These are phyloP conservation scores for Cariama cristata DNA, from an alignment of 2,113 vertebrate genomes.

Conservation along the genomic window DNA sequence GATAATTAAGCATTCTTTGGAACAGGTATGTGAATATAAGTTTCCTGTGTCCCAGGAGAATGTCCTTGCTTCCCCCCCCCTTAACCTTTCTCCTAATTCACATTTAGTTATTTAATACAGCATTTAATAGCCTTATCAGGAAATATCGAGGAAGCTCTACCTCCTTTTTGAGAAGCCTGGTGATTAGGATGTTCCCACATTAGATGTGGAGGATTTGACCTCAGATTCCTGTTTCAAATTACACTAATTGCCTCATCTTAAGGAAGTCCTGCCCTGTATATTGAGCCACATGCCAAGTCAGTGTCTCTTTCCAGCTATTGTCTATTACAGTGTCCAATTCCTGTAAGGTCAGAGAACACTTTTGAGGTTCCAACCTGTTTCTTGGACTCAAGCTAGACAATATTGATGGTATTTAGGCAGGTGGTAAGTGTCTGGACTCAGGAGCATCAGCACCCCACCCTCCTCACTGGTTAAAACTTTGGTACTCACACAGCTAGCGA, in stretches of 20 bases:
- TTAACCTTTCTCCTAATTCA: background rate
- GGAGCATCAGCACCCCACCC: background rate
- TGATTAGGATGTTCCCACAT: background rate
- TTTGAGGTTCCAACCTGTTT: background rate
- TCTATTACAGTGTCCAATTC: background rate
- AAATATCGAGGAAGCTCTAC: background rate
- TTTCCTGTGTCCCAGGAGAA: background rate
- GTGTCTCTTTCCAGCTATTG: background rate
- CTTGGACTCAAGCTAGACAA: background rate
- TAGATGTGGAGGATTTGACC: background rate
- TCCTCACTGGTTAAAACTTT: background rate
- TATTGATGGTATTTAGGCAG: background rate
- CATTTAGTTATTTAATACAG: background rate
- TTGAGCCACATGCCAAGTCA: background rate
- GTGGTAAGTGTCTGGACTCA: background rate
- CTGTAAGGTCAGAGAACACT: background rate
- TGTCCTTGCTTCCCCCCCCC: background rate
- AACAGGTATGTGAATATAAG: background rate
- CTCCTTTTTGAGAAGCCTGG: background rate
- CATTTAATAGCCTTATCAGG: conserved; percentile 9
- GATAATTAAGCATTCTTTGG: background rate
- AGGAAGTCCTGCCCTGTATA: background rate
- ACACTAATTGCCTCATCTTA: background rate
- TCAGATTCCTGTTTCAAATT: background rate
- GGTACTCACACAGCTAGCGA: fast-evolving